Evolutionary conservation across 2,113 vertebrate species (phyloP).

Genomic region (Arothron firmamentum): DNA sequence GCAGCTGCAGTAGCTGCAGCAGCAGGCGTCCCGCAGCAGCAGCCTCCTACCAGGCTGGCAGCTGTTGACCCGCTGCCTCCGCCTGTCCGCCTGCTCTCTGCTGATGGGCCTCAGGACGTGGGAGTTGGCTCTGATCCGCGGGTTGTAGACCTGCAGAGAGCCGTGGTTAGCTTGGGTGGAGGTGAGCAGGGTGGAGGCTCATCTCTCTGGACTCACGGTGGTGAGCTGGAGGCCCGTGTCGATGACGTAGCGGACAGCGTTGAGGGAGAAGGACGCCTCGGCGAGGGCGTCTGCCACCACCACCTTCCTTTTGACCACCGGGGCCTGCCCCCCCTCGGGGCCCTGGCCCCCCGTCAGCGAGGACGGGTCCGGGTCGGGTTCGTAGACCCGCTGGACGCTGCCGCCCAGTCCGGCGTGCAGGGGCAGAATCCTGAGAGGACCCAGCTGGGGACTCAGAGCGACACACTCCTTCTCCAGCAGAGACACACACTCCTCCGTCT

Average conservation of each 20-base stretch:
- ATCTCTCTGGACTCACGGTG: constrained; percentile 76
- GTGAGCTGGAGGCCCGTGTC: constrained; percentile 88
- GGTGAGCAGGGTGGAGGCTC: too few species aligned
- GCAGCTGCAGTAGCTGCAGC: too few species aligned
- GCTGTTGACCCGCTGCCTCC: constrained; percentile 77
- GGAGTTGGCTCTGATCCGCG: constrained; percentile 87
- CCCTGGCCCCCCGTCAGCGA: not conserved
- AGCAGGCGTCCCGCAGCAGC: too few species aligned
- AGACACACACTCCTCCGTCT: constrained; percentile 72
- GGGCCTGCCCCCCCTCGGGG: not conserved
- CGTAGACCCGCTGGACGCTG: constrained; percentile 77
- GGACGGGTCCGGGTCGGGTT: constrained; percentile 35
- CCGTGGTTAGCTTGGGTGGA: not conserved
- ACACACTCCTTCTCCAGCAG: constrained; percentile 76
- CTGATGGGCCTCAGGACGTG: constrained; percentile 88
- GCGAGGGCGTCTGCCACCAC: constrained; percentile 82
- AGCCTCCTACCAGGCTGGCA: constrained; percentile 73
- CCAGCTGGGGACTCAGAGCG: constrained; percentile 72
- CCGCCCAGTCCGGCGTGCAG: constrained; percentile 75
- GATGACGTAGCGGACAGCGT: constrained; percentile 79
- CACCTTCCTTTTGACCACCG: constrained; percentile 68
- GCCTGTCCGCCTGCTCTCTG: constrained; percentile 84
- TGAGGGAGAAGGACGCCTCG: constrained; percentile 87
- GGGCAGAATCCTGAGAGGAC: constrained; percentile 72
- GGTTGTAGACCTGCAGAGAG: constrained; percentile 85